Evolutionary conservation across 2,797 vertebrate species (phyloP).

Genomic region (Hyperoplus lanceolatus): DNA sequence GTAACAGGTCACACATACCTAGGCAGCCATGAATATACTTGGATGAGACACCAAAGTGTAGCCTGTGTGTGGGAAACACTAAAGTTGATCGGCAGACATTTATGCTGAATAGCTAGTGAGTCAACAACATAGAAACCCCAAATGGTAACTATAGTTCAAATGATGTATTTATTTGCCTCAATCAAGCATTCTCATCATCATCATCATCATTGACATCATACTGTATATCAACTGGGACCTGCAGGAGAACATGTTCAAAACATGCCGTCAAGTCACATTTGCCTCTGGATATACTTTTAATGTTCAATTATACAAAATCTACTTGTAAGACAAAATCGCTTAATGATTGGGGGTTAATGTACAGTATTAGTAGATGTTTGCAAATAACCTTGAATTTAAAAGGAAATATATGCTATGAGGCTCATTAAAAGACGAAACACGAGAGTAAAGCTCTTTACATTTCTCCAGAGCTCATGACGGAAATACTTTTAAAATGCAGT

Average conservation of each 20-base stretch:
- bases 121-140: neutral
- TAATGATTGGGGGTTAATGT: neutral
- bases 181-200: neutral
- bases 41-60: neutral
- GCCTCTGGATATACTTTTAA: neutral
- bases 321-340: neutral
- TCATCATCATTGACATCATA: neutral
- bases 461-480: neutral
- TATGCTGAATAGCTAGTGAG: too few species aligned
- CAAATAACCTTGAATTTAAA: neutral
- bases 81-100: neutral
- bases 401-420: neutral
- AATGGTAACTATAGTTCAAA: neutral
- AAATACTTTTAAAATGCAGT: neutral
- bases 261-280: neutral
- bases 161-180: neutral
- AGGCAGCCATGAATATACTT: neutral
- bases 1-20: neutral
- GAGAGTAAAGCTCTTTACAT: neutral
- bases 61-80: neutral
- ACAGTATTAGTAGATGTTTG: neutral
- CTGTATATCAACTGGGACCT: conserved; percentile 16
- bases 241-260: neutral
- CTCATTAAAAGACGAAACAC: neutral
- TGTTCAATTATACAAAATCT: neutral